These are phyloP conservation scores for Cynodonichthys magdalenae DNA, from an alignment of 2,797 vertebrate genomes.

Conservation along the genomic window DNA sequence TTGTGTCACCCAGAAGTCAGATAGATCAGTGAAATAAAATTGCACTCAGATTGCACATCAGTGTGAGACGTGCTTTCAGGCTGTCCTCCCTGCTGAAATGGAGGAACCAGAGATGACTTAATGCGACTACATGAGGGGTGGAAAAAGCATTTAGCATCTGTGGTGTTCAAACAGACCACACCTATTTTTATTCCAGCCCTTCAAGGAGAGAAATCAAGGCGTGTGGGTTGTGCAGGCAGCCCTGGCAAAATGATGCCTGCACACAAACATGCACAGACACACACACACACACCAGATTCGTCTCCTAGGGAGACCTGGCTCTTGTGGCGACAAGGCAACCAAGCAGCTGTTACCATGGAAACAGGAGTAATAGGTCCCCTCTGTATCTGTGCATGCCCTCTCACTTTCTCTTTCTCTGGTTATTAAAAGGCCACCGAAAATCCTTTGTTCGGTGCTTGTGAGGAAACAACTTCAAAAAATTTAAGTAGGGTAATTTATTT, in stretches of 20 bases:
- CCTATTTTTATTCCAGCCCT: slow-evolving; percentile 61
- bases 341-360: slow-evolving; percentile 85
- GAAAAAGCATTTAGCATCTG: slow-evolving; percentile 45
- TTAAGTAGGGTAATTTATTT: slow-evolving; percentile 33
- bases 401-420: slow-evolving; percentile 40
- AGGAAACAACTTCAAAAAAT: slow-evolving; percentile 21
- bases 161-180: slow-evolving; percentile 62
- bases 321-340: slow-evolving; percentile 78
- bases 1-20: not conserved
- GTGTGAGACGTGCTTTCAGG: slow-evolving; percentile 31
- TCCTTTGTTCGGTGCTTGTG: slow-evolving; percentile 39
- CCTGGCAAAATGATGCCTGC: slow-evolving; percentile 59
- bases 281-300: slow-evolving; percentile 49
- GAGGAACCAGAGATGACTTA: slow-evolving; percentile 33
- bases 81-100: slow-evolving; percentile 29
- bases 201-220: slow-evolving; percentile 43
- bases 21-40: slow-evolving; percentile 18
- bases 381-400: slow-evolving; percentile 49
- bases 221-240: slow-evolving; percentile 60
- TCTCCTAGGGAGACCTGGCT: slow-evolving; percentile 80
- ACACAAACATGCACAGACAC: slow-evolving; percentile 19
- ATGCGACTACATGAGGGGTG: slow-evolving; percentile 47
- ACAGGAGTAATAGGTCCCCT: slow-evolving; percentile 81
- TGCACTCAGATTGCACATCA: not conserved
- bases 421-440: slow-evolving; percentile 39